Evolutionary conservation across 2,888 invertebrate genomes (phyloP).

Genomic region (Chorisops tibialis): DNA sequence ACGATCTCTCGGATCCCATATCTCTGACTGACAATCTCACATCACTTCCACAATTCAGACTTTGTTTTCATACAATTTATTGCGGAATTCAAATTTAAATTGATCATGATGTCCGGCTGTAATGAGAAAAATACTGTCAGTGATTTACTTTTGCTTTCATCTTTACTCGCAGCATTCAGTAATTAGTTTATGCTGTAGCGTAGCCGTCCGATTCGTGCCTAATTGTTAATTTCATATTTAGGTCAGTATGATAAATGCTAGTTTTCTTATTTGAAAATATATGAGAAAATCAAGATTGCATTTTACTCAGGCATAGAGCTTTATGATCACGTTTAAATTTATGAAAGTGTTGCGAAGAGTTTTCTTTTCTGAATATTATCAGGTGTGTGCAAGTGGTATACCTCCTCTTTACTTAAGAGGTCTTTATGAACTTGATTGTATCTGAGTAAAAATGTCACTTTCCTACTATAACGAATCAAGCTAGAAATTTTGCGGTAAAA

Average conservation of each 20-base stretch:
- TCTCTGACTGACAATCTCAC: neutral
- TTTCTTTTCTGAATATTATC: no score
- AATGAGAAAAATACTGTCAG: neutral
- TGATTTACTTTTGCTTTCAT: neutral
- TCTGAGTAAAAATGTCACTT: no score
- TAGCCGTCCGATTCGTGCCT: neutral
- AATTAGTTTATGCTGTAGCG: neutral
- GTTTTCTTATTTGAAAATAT: neutral
- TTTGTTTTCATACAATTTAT: neutral
- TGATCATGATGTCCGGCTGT: conserved; percentile 7
- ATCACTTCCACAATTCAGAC: neutral
- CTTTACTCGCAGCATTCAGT: neutral
- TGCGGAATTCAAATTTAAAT: conserved; percentile 8
- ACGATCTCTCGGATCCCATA: no score
- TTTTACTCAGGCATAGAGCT: no score
- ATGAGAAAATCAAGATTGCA: no score
- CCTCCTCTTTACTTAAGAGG: no score
- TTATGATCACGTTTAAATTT: no score
- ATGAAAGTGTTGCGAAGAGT: no score
- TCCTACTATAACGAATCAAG: no score
- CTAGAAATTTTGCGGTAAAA: no score
- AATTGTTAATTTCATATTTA: conserved; percentile 14
- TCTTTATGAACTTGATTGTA: no score
- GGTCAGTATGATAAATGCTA: conserved; percentile 9
- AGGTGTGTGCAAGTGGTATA: no score